Evolutionary conservation across 2,797 vertebrate species (phyloP).

Genomic region (Acrocephalus scirpaceus): DNA sequence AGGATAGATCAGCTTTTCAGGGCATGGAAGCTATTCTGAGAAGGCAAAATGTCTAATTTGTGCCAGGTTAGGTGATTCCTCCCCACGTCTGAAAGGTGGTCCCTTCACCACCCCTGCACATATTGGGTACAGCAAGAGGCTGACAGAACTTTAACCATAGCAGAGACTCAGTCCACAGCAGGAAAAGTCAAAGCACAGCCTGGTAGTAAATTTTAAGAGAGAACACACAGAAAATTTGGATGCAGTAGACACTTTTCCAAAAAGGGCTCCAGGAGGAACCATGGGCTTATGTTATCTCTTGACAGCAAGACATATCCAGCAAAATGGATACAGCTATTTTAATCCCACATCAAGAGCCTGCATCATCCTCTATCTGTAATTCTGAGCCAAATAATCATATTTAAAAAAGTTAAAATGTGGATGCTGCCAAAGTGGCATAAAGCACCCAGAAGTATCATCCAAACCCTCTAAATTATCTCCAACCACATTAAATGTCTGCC

Average conservation of each 20-base stretch:
- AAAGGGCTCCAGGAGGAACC: background rate
- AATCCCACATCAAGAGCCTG: background rate
- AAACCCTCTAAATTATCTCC: background rate
- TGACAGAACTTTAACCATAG: background rate
- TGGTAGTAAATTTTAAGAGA: background rate
- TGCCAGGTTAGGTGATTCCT: background rate
- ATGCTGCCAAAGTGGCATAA: background rate
- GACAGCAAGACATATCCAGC: background rate
- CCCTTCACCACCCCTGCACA: background rate
- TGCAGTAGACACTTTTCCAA: background rate
- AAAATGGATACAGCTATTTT: background rate
- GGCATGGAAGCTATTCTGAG: background rate
- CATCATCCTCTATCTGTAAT: background rate
- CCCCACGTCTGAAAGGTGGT: background rate
- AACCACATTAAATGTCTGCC: background rate
- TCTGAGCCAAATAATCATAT: slow-evolving; percentile 9
- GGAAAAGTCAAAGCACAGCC: background rate
- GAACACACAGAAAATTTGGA: background rate
- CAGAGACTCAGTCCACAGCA: background rate
- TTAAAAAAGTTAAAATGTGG: background rate
- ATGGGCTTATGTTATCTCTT: background rate
- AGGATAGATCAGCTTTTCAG: background rate
- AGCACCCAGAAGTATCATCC: background rate
- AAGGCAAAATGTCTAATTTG: background rate
- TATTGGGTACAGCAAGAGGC: background rate